These are phyloP conservation scores for Amblyjoppa fuscipennis DNA, from an alignment of 2,888 invertebrate genomes.

Conservation along the genomic window DNA sequence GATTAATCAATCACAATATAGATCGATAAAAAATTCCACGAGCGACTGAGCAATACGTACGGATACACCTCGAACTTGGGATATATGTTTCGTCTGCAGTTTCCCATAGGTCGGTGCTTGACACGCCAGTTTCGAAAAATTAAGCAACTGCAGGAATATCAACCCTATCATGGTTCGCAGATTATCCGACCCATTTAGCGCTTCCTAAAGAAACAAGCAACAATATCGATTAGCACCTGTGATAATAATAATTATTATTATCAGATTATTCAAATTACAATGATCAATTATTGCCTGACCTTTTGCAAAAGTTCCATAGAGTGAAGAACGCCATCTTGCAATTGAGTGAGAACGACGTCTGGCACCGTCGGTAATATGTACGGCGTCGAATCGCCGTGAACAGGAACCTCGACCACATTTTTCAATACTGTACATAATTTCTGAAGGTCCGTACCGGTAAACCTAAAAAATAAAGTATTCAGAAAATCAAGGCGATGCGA, in stretches of 20 bases:
- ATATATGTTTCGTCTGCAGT: constrained; percentile 86
- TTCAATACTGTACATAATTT: constrained; percentile 92
- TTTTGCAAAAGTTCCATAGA: constrained; percentile 95
- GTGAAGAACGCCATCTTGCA: constrained; percentile 94
- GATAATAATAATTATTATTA: constrained; percentile 32
- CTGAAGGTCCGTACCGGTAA: constrained; percentile 91
- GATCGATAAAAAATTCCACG: not conserved
- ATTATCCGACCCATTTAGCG: constrained; percentile 87
- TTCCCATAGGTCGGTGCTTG: constrained; percentile 87
- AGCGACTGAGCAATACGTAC: constrained; percentile 72
- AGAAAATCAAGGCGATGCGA: not conserved
- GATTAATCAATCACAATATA: not conserved
- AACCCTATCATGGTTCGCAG: constrained; percentile 89
- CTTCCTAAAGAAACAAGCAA: constrained; percentile 85
- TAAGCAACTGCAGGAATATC: constrained; percentile 89
- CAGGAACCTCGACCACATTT: constrained; percentile 92
- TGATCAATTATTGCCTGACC: constrained; percentile 84
- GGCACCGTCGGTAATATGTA: constrained; percentile 93
- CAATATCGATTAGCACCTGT: constrained; percentile 19
- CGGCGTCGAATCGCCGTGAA: constrained; percentile 92
- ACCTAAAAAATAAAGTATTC: constrained; percentile 83
- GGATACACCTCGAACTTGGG: constrained; percentile 82
- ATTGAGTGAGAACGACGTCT: constrained; percentile 92
- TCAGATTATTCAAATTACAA: no score
- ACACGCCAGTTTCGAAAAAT: constrained; percentile 90